Conservation (phyloP, 2,888 invertebrate genomes). For the Cheilosia urbana region DNA sequence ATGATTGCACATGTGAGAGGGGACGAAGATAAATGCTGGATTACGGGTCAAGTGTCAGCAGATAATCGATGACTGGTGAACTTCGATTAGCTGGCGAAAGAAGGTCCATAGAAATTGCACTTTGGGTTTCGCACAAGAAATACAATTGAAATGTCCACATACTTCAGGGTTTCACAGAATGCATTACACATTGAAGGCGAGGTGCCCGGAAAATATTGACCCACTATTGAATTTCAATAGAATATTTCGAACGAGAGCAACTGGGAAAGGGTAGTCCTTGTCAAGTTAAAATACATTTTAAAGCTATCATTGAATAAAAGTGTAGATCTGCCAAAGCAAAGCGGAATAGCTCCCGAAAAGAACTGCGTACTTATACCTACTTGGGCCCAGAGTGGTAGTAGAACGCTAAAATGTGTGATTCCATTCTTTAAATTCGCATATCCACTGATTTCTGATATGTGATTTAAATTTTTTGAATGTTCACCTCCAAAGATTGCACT, state of each 20-base stretch:
- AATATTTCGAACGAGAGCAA: not conserved
- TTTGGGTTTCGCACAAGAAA: not conserved
- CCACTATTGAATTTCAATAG: not conserved
- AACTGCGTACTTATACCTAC: too few species aligned
- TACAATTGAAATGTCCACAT: conserved; percentile 15
- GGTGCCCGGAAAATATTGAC: not conserved
- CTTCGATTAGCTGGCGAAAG: conserved; percentile 23
- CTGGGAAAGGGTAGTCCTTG: too few species aligned
- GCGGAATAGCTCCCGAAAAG: too few species aligned
- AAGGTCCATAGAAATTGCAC: conserved; percentile 3
- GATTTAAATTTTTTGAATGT: too few species aligned
- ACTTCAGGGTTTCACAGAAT: not conserved
- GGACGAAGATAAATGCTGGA: conserved; percentile 43
- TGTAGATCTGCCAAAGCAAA: too few species aligned
- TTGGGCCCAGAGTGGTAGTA: too few species aligned
- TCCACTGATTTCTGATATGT: too few species aligned
- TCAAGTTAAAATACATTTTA: too few species aligned
- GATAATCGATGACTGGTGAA: conserved; percentile 48
- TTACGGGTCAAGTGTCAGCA: conserved; percentile 37
- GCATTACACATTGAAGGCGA: not conserved
- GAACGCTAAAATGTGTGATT: too few species aligned
- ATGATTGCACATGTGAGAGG: not conserved
- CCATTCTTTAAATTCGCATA: too few species aligned
- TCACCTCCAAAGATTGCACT: too few species aligned
- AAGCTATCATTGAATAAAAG: too few species aligned